A percentile compares a stretch with the other conserved stretches of the same genome.
These are phyloP conservation scores for Bufo gargarizans DNA, from an alignment of 2,113 vertebrate genomes.

Conservation along the genomic window DNA sequence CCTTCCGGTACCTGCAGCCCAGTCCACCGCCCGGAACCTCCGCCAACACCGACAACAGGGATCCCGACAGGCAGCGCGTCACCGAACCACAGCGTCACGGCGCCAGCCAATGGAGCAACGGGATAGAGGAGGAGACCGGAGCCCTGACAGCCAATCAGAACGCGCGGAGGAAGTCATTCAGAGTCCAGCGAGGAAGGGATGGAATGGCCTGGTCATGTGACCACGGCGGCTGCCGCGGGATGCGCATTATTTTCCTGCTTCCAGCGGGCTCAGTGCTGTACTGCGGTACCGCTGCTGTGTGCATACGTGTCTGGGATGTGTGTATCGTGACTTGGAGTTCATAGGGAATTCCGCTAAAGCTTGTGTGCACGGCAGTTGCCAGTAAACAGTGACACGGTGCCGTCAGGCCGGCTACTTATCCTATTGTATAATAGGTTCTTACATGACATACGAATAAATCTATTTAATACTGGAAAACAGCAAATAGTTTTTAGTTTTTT, in stretches of 20 bases:
- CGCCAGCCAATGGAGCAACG: conserved; percentile 11
- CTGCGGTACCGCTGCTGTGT: not conserved
- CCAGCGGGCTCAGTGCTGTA: not conserved
- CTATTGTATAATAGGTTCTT: too few relatives aligned
- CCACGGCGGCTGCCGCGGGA: not conserved
- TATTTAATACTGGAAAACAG: too few relatives aligned
- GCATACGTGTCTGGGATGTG: too few relatives aligned
- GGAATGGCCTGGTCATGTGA: conserved; percentile 30
- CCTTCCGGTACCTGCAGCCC: conserved; percentile 33
- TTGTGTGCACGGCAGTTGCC: too few relatives aligned
- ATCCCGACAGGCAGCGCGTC: conserved; percentile 47
- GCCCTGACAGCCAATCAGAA: not conserved
- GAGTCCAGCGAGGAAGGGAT: not conserved
- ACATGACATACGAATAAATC: too few relatives aligned
- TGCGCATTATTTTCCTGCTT: not conserved
- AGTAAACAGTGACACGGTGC: too few relatives aligned
- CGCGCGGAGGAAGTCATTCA: conserved; percentile 20
- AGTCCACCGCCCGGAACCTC: conserved; percentile 33
- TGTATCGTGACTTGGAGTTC: not conserved
- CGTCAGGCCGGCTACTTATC: too few relatives aligned
- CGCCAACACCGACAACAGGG: conserved; percentile 39
- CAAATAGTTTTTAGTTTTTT: too few relatives aligned
- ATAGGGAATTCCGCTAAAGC: too few relatives aligned
- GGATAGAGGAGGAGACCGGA: not conserved
- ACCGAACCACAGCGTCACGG: conserved; percentile 38